These are phyloP conservation scores for Tenrec ecaudatus DNA, from an alignment of 2,113 vertebrate species.

Conservation along the genomic window DNA sequence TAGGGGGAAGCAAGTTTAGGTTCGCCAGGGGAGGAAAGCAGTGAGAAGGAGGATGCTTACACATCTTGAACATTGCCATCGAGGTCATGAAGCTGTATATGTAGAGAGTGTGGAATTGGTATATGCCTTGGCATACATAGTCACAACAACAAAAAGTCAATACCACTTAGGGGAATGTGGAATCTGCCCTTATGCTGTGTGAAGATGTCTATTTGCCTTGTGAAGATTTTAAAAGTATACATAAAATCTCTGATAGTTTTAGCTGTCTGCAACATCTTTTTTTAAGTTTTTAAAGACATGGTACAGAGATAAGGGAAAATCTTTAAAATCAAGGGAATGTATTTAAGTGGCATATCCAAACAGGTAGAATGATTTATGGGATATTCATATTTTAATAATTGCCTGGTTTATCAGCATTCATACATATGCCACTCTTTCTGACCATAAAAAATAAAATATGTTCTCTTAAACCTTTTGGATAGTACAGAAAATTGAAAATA, in stretches of 20 bases:
- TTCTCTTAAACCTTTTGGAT: neutral
- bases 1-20: neutral
- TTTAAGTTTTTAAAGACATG: too few relatives aligned
- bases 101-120: neutral
- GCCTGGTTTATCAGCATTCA: neutral
- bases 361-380: neutral
- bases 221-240: neutral
- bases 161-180: neutral
- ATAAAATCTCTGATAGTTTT: neutral
- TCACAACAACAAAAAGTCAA: neutral
- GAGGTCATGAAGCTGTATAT: neutral
- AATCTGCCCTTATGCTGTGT: neutral
- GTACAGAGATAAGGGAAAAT: too few relatives aligned
- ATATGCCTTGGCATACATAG: neutral
- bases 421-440: neutral
- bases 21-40: neutral
- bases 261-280: neutral
- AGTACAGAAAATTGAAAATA: slow-evolving; percentile 6
- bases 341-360: neutral
- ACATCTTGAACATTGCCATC: neutral
- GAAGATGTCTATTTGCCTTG: neutral
- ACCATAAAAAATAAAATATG: neutral
- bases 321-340: neutral
- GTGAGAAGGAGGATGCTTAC: neutral
- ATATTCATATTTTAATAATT: slow-evolving; percentile 11